Evolutionary conservation across 2,888 invertebrate genomes (phyloP).

Genomic region (Melinaea marsaeus): DNA sequence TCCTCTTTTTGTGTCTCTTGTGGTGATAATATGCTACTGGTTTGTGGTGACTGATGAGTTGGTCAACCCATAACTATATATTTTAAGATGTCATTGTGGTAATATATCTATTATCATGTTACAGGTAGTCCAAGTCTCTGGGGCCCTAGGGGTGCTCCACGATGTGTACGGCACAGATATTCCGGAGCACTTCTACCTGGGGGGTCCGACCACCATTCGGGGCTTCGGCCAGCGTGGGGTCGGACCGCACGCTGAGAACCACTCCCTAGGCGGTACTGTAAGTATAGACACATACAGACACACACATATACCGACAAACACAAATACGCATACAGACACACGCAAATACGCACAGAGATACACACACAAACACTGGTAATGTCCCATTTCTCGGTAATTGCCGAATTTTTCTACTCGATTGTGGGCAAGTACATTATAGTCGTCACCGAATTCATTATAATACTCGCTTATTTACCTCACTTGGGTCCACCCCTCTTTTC

Average conservation of each 20-base stretch:
- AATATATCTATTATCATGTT: slow-evolving; percentile 2
- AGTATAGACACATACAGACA: slow-evolving; percentile 24
- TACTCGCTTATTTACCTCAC: too few relatives aligned
- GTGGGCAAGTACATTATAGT: too few relatives aligned
- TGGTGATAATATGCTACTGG: too few relatives aligned
- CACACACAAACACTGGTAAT: too few relatives aligned
- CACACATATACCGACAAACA: neutral
- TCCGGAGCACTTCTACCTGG: slow-evolving; percentile 89
- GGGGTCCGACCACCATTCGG: slow-evolving; percentile 92
- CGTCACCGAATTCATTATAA: too few relatives aligned
- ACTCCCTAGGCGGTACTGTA: slow-evolving; percentile 84
- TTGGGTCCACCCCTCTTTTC: too few relatives aligned
- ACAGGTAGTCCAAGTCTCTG: slow-evolving; percentile 84
- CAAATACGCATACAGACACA: neutral
- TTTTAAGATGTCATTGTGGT: neutral
- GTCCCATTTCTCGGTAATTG: too few relatives aligned
- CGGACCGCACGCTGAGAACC: slow-evolving; percentile 89
- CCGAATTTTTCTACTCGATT: too few relatives aligned
- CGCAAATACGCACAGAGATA: too few relatives aligned
- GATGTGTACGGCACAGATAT: slow-evolving; percentile 80
- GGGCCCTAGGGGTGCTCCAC: slow-evolving; percentile 84
- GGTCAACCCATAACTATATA: neutral
- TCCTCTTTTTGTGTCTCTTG: too few relatives aligned
- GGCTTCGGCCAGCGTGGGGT: slow-evolving; percentile 93
- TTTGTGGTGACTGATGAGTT: too few relatives aligned